Base-by-base conservation (phyloP, 2,888 invertebrate genomes). In the Cerastis rubricosa region DNA sequence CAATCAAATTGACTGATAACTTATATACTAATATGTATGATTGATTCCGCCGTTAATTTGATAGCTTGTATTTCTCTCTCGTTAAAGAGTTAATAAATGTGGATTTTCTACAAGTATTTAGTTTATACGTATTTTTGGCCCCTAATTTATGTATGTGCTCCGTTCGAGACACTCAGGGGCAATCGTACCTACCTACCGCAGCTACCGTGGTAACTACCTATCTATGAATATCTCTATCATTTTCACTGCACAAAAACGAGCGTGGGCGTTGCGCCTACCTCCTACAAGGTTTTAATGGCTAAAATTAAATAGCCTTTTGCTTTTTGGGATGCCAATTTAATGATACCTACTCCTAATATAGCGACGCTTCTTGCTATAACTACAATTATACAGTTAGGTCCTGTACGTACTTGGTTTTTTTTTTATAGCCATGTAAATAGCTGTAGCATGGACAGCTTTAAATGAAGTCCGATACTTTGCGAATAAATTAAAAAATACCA, bases 241-340 rank as follows among this genome's bases (percentile, higher is more conserved):
- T 35, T 35, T n/a, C 45, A n/a, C 69, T 73, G 71, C 45, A 57
- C 45, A 73, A 25, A 17, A 45, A 70, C 29, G 40, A 17, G 40
- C 40, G 17, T n/a, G 47, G 40, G 22, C 19, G 45, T 4, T 47
- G 22, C 25, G 29, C 22, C 8, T 49, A 49, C 22, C 40, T 29
- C 43, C 9, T 22, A n/a, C 22, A 49, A 29, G 12, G 12, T 59
- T 49, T 59, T 14, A 54, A 17, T 22, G 22, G 43, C 40, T 22
- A 19, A 25, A 29, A 51, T 54, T 54, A 22, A 66, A 66, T 25
- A n/a, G 12, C n/a, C n/a, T n/a, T 71, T 64, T 43, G n/a, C n/a
- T 9, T 17, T 49, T 49, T 22, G 19, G 49, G 0, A 8, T 49
- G 8, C 19, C 22, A 19, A 7, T 19, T 49, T 49, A 19, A 49